Evolutionary conservation across 1,140 invertebrate genomes (phyloP).

Genomic region (Apis laboriosa): DNA sequence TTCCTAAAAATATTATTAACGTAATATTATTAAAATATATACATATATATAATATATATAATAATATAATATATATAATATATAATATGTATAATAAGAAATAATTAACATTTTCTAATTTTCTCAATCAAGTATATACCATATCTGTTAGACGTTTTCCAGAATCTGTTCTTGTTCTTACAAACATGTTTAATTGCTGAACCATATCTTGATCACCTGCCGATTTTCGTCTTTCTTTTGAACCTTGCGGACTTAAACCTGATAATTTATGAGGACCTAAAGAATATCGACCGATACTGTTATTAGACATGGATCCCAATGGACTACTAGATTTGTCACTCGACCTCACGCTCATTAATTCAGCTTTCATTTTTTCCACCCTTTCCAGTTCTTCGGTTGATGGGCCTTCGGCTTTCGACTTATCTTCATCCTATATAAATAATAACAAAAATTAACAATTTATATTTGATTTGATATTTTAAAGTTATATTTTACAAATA

Average conservation of each 20-base stretch:
- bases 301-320: conserved; percentile 81
- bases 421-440: conserved; percentile 84
- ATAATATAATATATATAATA: too few species aligned
- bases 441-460: not conserved
- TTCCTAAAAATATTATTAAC: conserved; percentile 82
- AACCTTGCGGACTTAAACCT: conserved; percentile 75
- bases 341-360: conserved; percentile 77
- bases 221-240: conserved; percentile 86
- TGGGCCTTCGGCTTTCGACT: conserved; percentile 84
- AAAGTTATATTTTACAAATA: conserved; percentile 12
- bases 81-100: too few species aligned
- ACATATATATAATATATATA: not conserved
- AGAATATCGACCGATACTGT: conserved; percentile 83
- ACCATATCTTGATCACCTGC: conserved; percentile 88
- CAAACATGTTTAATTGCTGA: conserved; percentile 87
- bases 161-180: conserved; percentile 91
- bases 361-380: conserved; percentile 82
- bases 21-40: not conserved
- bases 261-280: conserved; percentile 81
- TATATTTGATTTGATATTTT: not conserved
- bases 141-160: conserved; percentile 92
- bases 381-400: conserved; percentile 83
- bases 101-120: not conserved
- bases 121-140: conserved; percentile 71
- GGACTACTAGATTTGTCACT: conserved; percentile 76